These are phyloP conservation scores for Anorthoa munda DNA, from an alignment of 2,888 invertebrate species.

Conservation along the genomic window DNA sequence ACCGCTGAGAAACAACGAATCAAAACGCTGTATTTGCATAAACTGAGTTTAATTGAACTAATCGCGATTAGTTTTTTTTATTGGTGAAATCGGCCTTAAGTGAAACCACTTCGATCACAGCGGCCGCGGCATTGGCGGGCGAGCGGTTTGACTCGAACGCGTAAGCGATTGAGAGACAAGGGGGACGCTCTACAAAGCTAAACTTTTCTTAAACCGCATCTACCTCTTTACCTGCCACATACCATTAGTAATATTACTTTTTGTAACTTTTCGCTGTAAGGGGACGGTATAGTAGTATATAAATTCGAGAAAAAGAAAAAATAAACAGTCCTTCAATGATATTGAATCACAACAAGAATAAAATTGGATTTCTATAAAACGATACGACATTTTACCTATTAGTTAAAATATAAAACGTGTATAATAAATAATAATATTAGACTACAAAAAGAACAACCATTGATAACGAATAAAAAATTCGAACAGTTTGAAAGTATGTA, in stretches of 20 bases:
- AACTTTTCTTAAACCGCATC: background rate
- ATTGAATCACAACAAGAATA: conserved; percentile 1
- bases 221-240: background rate
- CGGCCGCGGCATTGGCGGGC: too few species aligned
- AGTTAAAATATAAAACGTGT: conserved; percentile 14
- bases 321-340: conserved; percentile 2
- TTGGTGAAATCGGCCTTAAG: too few species aligned
- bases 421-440: conserved; percentile 18
- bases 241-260: background rate
- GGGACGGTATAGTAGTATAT: background rate
- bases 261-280: conserved; percentile 7
- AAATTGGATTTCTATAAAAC: background rate
- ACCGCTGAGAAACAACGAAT: too few species aligned
- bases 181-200: background rate
- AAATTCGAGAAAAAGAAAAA: conserved; percentile 19
- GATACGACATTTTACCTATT: background rate
- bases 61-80: too few species aligned
- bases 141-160: too few species aligned
- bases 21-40: too few species aligned
- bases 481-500: background rate
- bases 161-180: too few species aligned
- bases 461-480: conserved; percentile 11
- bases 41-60: too few species aligned
- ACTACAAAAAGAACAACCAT: conserved; percentile 10
- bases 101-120: too few species aligned